Base-by-base conservation (phyloP, 2,888 invertebrate genomes). In the Lithophane socia region DNA sequence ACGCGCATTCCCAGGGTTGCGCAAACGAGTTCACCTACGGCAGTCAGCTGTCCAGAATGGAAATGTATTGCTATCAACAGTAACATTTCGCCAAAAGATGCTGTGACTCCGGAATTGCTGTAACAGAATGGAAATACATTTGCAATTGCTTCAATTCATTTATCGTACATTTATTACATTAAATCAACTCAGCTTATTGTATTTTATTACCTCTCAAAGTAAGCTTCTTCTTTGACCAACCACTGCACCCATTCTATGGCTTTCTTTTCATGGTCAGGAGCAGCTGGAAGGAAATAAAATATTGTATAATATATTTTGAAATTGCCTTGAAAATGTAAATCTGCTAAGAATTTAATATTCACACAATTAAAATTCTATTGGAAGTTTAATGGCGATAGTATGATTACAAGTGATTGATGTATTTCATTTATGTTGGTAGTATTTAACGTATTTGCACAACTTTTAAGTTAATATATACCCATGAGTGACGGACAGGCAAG, bases 61-160 rank as follows among this genome's bases (percentile, higher is more conserved):
- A 99, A 99, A 94, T 99, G 99, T 86, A 99, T 99, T 0, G 99
- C 99, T 97, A 99, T 98, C 79, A 99, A 95, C 0, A 99, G 97
- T 72, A 99, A 95, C 99, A 99, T 99, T 96, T 99, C 99, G 2
- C 99, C 99, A 92, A 99, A 99, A 3, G 99, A 99, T 1, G 99
- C 98, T 2, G 98, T 98, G 0, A 98, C 98, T 0, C 98, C 99
- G 67, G 98, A 98, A 52, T 98, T 98, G 88, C 98, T 98, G 92
- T 54, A 93, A 91, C 21, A 70, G 56, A 75, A 60, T 8, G 16
- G 3, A 83, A 54, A 29, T 24, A 44, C 10, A 29, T 24, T 64
- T 60, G 24, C 7, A 60, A 16, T 58, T 49, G 13, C 13, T 42
- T 18, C 12, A 65, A 73, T 58, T 21, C 21, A 42, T 56, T 24